Evolutionary conservation across 1,140 invertebrate genomes (phyloP), one percentile per base, ranked within the genome.

Genomic region (Drosophila erecta): DNA sequence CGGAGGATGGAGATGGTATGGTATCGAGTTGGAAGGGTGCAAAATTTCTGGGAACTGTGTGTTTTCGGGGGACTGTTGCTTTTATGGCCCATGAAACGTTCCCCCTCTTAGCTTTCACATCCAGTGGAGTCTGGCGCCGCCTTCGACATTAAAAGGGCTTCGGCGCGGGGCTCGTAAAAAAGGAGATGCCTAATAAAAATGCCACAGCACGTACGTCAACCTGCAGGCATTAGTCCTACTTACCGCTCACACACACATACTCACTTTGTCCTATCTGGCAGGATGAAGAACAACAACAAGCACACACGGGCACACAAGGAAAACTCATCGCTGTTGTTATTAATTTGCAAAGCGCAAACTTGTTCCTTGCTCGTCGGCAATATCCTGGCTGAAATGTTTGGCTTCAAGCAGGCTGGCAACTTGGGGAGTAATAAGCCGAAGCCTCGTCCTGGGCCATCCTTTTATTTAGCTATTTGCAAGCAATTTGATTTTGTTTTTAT

Each of bases 201-300:
- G 84, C 84, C 84, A 49, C 84, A 89, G 84, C 84, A 89, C 84
- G 84, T 84, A 89, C 84, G 65, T 84, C 84, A 89, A 87, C 84
- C 83, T 87, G 75, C 75, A 79, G 79, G 76, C 83, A 87, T 87
- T 84, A 84, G 79, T 51, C 76, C 58, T 72, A 78, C 78, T 78
- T 76, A 73, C 38, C 56, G 47, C 47, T 50, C 47, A 15, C 43
- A 56, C 17, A 60, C 61, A 51, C 20, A 46, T 14, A 33, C 44
- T 54, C 40, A 75, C 50, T 49, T 37, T 65, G 64, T 67, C 64
- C 44, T 55, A 56, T 61, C 44, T 74, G 60, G n/a, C 64, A 64
- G 59, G 59, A 64, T 51, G 17, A 22, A 37, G 69, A 50, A 17
- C 14, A 60, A 35, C 54, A 47, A 58, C 30, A 33, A 57, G 12